Conservation (phyloP, 2,888 invertebrate genomes). For the Steinernema scapterisci region DNA sequence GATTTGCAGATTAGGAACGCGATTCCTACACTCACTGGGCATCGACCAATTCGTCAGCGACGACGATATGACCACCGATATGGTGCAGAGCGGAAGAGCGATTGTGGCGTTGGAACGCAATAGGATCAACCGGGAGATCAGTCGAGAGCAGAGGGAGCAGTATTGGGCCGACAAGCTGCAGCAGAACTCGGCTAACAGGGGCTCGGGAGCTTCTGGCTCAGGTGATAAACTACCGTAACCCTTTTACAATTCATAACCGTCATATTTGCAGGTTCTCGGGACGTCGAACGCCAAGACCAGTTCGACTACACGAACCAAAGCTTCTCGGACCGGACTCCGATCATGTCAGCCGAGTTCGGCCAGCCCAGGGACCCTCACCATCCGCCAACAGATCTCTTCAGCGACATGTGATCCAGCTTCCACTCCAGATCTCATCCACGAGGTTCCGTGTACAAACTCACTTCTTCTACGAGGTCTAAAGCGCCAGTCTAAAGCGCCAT, state of each 20-base stretch:
- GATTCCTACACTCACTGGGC: slow-evolving; percentile 85
- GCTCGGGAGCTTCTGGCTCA: neutral
- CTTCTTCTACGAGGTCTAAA: slow-evolving; percentile 5
- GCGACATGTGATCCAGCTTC: slow-evolving; percentile 22
- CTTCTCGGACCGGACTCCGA: slow-evolving; percentile 28
- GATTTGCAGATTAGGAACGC: slow-evolving; percentile 85
- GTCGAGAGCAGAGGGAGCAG: slow-evolving; percentile 44
- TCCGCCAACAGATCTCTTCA: slow-evolving; percentile 27
- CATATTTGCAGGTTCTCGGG: neutral
- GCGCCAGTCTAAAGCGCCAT: neutral
- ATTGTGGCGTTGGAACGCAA: slow-evolving; percentile 77
- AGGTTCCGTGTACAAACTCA: slow-evolving; percentile 8
- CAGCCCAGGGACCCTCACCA: slow-evolving; percentile 15
- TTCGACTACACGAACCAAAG: slow-evolving; percentile 29
- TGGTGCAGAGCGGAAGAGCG: slow-evolving; percentile 90
- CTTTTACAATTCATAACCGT: neutral
- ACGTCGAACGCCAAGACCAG: slow-evolving; percentile 1
- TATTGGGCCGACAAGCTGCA: slow-evolving; percentile 35
- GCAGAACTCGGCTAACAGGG: neutral
- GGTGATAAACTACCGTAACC: too few relatives aligned
- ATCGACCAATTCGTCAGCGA: slow-evolving; percentile 90
- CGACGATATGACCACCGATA: slow-evolving; percentile 86
- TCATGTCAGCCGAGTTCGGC: slow-evolving; percentile 21
- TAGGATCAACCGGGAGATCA: slow-evolving; percentile 40
- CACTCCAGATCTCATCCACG: neutral